Conservation (phyloP, 2,797 vertebrate genomes). For the Moxostoma hubbsi region DNA sequence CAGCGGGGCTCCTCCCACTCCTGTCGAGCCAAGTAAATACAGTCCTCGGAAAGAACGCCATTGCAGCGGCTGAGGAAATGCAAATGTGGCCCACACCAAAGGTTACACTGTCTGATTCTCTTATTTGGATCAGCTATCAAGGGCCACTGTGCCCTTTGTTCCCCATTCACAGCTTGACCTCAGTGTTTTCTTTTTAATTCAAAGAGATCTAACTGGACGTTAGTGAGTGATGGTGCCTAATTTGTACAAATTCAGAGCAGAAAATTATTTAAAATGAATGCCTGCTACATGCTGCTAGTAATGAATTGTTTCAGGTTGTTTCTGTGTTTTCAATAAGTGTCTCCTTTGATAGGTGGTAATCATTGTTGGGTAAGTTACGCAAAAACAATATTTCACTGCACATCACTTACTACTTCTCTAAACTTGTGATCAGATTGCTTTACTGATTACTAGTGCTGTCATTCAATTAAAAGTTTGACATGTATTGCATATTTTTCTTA, state of each 20-base stretch:
- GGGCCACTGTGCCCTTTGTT: conserved; percentile 68
- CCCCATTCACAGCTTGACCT: conserved; percentile 68
- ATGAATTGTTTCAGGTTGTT: conserved; percentile 26
- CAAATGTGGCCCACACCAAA: conserved; percentile 73
- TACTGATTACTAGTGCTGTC: no score
- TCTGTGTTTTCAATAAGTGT: conserved; percentile 27
- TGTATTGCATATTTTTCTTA: no score
- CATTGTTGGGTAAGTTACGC: not conserved
- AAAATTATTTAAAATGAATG: conserved; percentile 24
- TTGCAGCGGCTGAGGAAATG: conserved; percentile 64
- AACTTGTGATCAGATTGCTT: no score
- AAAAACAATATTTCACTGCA: no score
- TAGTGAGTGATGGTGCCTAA: conserved; percentile 39
- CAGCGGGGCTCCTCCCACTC: conserved; percentile 50
- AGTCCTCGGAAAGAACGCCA: conserved; percentile 27
- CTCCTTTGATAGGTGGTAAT: conserved; percentile 49
- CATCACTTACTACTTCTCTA: no score
- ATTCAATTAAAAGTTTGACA: no score
- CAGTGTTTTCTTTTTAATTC: conserved; percentile 60
- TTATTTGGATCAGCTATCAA: conserved; percentile 67
- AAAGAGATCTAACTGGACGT: conserved; percentile 56
- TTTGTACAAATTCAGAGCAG: conserved; percentile 20
- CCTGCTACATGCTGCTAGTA: not conserved
- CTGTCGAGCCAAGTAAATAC: conserved; percentile 65
- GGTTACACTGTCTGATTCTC: conserved; percentile 75